Base-by-base conservation (phyloP, 2,113 vertebrate genomes). In the Pampusana beccarii region DNA sequence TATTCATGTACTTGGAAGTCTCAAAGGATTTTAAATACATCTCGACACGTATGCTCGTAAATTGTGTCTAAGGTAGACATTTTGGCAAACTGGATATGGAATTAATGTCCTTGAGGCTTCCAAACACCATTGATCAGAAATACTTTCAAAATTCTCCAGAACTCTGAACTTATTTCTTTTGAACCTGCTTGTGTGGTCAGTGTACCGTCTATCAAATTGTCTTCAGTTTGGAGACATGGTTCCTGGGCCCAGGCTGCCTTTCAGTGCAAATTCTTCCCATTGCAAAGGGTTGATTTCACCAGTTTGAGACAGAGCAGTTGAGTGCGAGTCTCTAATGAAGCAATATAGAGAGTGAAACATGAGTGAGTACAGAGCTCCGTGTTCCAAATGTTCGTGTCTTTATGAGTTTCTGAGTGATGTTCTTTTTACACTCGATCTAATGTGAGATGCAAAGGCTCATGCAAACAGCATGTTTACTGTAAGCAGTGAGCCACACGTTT, bases 61-160 rank as follows among this genome's bases (percentile, higher is more conserved):
- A 96, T 96, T 65, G 44, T 87, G 46, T 67, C 60, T 80, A 87
- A 93, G 92, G 95, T 94, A 96, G 94, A 91, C 42, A 33, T 88
- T 94, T 94, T 97, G 93, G 94, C 91, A 85, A 92, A 90, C 71
- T 94, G 80, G 74, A 80, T 84, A 80, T 86, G 80, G 86, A 92
- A 91, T 96, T 93, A 95, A 86, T 85, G 92, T 96, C 96, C 50
- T 34, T 53, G 33, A 93, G 88, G 54, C 91, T 95, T 97, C 92
- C 95, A 96, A 96, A 96, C 46, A 82, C 40, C 92, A 93, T 86
- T 91, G 96, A 96, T 95, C 90, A 95, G 93, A 96, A 95, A 89
- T 80, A 66, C 66, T 91, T 94, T 67, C 42, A 82, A 50, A 96
- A 92, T 75, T 91, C 82, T 95, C 77, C 74, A 74, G 61, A 85